Conservation (phyloP, 2,888 invertebrate species). For the Helobdella robusta region DNA sequence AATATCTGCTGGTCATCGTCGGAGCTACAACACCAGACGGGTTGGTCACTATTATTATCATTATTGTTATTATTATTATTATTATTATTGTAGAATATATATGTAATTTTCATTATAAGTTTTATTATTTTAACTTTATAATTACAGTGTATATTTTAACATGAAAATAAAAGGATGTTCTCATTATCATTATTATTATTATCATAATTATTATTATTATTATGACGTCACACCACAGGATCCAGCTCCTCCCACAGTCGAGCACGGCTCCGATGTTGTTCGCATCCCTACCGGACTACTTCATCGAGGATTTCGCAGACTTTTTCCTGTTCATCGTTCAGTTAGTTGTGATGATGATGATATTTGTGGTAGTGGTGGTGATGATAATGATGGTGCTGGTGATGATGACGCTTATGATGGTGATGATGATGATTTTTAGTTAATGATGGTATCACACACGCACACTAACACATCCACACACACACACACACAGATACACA, state of each 20-base stretch:
- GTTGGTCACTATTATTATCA: background rate
- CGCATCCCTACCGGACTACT: constrained; percentile 72
- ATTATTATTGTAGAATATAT: no score
- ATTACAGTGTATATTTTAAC: no score
- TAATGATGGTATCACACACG: background rate
- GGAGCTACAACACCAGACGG: background rate
- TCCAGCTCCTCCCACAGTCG: constrained; percentile 14
- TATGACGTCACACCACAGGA: no score
- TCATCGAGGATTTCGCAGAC: constrained; percentile 92
- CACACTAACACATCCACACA: background rate
- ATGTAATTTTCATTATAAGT: no score
- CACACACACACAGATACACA: background rate
- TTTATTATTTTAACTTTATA: no score
- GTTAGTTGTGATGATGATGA: constrained; percentile 58
- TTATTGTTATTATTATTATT: background rate
- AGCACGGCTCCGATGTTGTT: constrained; percentile 12
- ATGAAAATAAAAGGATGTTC: no score
- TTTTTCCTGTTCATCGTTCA: constrained; percentile 83
- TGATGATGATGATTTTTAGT: background rate
- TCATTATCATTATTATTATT: no score
- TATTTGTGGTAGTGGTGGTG: no score
- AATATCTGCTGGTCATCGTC: background rate
- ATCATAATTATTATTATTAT: no score
- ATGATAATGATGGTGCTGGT: no score
- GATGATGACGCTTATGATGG: background rate